Evolutionary conservation across 2,888 invertebrate species (phyloP), one percentile per base, ranked within the genome.

Genomic region (Leptothorax acervorum): DNA sequence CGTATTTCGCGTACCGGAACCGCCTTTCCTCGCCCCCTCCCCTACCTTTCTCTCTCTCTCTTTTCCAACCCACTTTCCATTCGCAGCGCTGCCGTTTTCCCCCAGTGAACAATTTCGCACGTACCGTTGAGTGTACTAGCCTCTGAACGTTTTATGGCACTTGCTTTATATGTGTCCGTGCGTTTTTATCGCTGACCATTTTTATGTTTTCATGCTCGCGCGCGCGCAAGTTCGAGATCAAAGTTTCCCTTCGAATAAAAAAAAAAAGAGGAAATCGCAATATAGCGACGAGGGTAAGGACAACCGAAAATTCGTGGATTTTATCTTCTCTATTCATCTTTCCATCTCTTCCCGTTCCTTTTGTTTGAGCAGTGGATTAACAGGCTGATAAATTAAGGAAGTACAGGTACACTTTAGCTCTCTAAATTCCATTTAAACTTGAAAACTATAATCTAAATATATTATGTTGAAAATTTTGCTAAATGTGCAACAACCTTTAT

Each of bases 121-220:
- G 79, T 68, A 79, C 79, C 57, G 82, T 68, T 82, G 81, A 81
- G 73, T 81, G 79, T 81, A 81, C 79, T 73, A 81, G 79, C 73
- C 68, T 39, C 73, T 81, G 79, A 81, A 81, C 79, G 79, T 81
- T 81, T 81, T 81, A 81, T 62, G 79, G 73, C 79, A 81, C 79
- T 81, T 73, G 79, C 79, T 81, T 81, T 81, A 81, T 81, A 42
- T 48, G 73, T 81, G 73, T 73, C 73, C 60, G 79, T 68, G 79
- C 73, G 79, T 83, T 88, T 89, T 87, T 86, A 88, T 86, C 85
- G 68, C 51, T 68, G 75, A 78, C 62, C 88, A 83, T 85, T 85
- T 89, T 84, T 85, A 86, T 82, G 70, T 53, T 81, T 68, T 68
- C 60, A 74, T 82, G 79, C 85, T 57, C 35, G 60, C 55, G 66